Conservation (phyloP, 2,888 invertebrate genomes). For the Cremastinae sp. region DNA sequence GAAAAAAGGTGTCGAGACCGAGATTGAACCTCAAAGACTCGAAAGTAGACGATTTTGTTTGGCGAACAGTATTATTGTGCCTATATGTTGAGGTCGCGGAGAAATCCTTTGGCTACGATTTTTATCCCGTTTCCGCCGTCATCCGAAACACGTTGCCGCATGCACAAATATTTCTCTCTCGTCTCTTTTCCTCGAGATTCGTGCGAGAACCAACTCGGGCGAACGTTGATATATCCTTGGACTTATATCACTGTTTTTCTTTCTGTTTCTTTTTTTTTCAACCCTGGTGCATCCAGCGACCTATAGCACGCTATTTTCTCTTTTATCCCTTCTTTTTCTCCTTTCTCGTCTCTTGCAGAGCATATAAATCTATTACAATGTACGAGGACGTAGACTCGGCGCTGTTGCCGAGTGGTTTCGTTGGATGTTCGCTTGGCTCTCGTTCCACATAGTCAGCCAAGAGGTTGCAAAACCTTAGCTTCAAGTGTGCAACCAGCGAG, state of each 20-base stretch:
- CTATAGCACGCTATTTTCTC: conserved; percentile 13
- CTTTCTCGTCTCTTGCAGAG: conserved; percentile 38
- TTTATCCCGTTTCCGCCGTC: conserved; percentile 42
- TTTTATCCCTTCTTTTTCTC: conserved; percentile 29
- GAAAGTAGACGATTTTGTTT: conserved; percentile 34
- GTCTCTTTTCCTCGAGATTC: conserved; percentile 16
- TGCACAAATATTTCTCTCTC: conserved; percentile 51
- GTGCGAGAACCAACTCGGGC: conserved; percentile 15
- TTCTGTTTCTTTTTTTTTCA: conserved; percentile 13
- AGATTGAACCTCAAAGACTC: not conserved
- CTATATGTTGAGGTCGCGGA: conserved; percentile 53
- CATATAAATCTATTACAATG: conserved; percentile 75
- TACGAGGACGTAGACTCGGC: conserved; percentile 64
- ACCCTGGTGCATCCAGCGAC: conserved; percentile 15
- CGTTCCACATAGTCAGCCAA: conserved; percentile 4
- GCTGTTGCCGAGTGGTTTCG: conserved; percentile 55
- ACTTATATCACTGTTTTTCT: conserved; percentile 11
- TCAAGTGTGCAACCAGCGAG: conserved; percentile 31
- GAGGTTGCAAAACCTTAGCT: conserved; percentile 28
- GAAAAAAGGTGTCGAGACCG: not conserved
- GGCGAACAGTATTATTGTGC: conserved; percentile 54
- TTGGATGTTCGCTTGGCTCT: conserved; percentile 40
- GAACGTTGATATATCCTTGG: conserved; percentile 27
- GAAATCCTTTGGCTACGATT: conserved; percentile 58
- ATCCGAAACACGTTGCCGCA: conserved; percentile 6